Conservation (phyloP, 2,797 vertebrate genomes). For the Chiroxiphia lanceolata region DNA sequence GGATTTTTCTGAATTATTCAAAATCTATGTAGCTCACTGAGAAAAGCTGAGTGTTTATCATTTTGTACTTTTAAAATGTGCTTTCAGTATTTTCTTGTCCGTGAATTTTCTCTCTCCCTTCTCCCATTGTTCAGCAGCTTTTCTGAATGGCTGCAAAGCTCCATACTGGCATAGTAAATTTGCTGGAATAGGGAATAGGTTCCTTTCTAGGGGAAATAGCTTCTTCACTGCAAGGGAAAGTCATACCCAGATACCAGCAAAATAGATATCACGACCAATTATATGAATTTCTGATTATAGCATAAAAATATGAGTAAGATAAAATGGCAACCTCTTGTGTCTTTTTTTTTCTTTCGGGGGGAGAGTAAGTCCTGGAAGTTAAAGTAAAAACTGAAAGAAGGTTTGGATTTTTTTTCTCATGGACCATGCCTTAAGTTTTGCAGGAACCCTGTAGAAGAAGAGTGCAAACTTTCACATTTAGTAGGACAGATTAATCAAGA, state of each 20-base stretch:
- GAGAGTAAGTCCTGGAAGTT: not conserved
- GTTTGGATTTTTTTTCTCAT: not conserved
- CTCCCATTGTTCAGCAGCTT: not conserved
- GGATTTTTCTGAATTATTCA: not conserved
- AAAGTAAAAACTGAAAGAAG: not conserved
- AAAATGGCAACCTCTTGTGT: not conserved
- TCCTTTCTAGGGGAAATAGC: not conserved
- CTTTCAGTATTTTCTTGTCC: not conserved
- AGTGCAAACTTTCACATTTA: not conserved
- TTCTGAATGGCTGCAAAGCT: not conserved
- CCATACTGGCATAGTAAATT: not conserved
- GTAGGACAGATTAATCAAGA: not conserved
- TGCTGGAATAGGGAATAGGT: not conserved
- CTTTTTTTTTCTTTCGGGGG: not conserved
- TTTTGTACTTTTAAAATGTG: not conserved
- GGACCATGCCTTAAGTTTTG: not conserved
- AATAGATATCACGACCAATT: accelerated
- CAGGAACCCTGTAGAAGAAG: not conserved
- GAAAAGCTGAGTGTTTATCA: not conserved
- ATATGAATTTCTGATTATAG: not conserved
- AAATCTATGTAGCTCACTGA: not conserved
- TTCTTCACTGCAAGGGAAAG: not conserved
- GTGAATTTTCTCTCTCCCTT: not conserved
- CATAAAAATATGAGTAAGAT: not conserved
- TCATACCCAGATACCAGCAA: not conserved